phyloP scores from a whole-genome alignment of 2,113 vertebrate species.

The Brachyhypopomus occidentalis region DNA sequence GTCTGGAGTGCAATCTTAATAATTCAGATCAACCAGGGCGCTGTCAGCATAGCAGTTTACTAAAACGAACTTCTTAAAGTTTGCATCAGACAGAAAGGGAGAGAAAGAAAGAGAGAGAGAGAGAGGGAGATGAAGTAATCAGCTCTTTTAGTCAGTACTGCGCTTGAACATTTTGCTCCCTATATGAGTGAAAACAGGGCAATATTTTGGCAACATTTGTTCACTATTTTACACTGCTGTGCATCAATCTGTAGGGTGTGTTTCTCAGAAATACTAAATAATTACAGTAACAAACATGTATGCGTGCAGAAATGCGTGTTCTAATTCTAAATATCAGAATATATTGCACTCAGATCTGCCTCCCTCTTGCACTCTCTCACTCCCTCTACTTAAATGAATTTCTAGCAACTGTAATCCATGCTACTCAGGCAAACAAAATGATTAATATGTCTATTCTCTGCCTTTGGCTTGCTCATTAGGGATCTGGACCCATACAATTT shows the following conservation, averaged over 20 bases:
- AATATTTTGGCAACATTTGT: too few species aligned
- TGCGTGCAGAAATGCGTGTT: background rate
- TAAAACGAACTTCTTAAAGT: background rate
- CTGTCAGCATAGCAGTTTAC: background rate
- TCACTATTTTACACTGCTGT: too few species aligned
- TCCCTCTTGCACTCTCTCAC: too few species aligned
- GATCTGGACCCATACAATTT: too few species aligned
- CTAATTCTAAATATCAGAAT: background rate
- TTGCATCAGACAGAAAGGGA: background rate
- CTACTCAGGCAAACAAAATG: background rate
- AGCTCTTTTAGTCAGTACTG: background rate
- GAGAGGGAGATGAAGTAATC: background rate
- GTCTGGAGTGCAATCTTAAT: background rate
- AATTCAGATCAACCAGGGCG: background rate
- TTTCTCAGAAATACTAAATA: slow-evolving; percentile 4
- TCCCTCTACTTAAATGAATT: background rate
- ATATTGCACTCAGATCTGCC: background rate
- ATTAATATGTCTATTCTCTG: background rate
- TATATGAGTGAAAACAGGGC: too few species aligned
- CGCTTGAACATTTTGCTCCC: too few species aligned
- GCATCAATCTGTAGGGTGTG: background rate
- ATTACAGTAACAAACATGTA: background rate
- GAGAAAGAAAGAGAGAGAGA: background rate
- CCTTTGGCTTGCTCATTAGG: background rate
- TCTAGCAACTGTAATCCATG: background rate